phyloP scores from a whole-genome alignment of 2,888 invertebrate genomes.

The Drosophila mimetica region DNA sequence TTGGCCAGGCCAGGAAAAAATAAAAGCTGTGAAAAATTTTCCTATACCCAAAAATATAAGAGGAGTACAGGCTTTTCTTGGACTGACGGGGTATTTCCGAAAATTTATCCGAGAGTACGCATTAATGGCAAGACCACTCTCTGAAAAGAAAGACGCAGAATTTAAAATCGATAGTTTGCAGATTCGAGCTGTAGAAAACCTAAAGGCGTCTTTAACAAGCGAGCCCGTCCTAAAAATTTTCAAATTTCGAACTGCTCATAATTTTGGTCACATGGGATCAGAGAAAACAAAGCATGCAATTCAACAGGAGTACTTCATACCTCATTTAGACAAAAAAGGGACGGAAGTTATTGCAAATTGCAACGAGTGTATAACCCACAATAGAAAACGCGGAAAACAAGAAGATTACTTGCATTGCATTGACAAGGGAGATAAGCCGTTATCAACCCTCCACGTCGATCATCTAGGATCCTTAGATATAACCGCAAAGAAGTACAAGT shows the following conservation, averaged over 20 bases:
- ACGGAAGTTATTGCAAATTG: neutral
- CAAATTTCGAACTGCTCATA: neutral
- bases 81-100: neutral
- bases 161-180: neutral
- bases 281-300: neutral
- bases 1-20: too few species aligned
- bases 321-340: neutral
- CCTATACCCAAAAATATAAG: neutral
- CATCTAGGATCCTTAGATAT: neutral
- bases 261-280: neutral
- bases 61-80: neutral
- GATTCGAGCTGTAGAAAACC: too few species aligned
- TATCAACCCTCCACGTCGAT: neutral
- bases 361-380: neutral
- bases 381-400: too few species aligned
- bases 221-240: too few species aligned
- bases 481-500: neutral
- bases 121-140: neutral
- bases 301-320: neutral
- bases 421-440: too few species aligned
- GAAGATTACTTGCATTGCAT: too few species aligned
- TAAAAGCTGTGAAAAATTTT: neutral
- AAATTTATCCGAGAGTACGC: neutral
- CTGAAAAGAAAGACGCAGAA: neutral
- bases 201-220: too few species aligned